These are phyloP conservation scores for Diplosoma virens DNA, from an alignment of 23 tunicate species.

Conservation along the genomic window DNA sequence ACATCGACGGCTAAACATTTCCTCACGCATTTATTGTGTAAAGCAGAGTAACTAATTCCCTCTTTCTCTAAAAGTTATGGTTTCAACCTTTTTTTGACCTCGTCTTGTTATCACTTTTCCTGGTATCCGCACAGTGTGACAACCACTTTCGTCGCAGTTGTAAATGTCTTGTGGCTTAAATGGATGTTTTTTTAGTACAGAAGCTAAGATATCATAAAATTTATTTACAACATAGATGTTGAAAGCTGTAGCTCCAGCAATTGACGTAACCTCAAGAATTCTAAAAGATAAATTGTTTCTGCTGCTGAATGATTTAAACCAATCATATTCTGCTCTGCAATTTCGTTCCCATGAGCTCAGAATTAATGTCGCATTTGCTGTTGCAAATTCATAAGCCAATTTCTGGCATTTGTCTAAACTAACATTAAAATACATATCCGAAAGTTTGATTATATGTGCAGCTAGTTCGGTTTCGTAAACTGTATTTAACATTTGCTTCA, in stretches of 20 bases:
- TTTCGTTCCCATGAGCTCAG: background rate
- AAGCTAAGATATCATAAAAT: no score
- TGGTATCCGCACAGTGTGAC: conserved; percentile 31
- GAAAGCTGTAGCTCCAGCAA: no score
- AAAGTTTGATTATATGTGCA: conserved; percentile 5
- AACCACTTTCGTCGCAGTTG: conserved; percentile 30
- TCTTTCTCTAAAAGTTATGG: no score
- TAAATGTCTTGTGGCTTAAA: background rate
- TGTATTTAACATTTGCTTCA: conserved; percentile 5
- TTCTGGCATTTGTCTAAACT: background rate
- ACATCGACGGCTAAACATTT: conserved; percentile 10
- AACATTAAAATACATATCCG: background rate
- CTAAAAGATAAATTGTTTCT: conserved; percentile 1
- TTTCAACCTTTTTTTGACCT: conserved; percentile 2
- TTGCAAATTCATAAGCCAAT: conserved; percentile 3
- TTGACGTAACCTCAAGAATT: no score
- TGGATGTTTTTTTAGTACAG: no score
- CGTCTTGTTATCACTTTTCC: background rate
- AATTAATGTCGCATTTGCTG: conserved; percentile 1
- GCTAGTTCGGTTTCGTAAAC: conserved; percentile 4
- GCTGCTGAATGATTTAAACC: background rate
- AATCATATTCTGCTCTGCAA: background rate
- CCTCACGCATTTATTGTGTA: conserved; percentile 15
- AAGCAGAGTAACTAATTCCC: conserved; percentile 8
- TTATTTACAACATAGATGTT: no score